These are phyloP conservation scores for Incurvaria masculella DNA, from an alignment of 2,888 invertebrate genomes.

Conservation along the genomic window DNA sequence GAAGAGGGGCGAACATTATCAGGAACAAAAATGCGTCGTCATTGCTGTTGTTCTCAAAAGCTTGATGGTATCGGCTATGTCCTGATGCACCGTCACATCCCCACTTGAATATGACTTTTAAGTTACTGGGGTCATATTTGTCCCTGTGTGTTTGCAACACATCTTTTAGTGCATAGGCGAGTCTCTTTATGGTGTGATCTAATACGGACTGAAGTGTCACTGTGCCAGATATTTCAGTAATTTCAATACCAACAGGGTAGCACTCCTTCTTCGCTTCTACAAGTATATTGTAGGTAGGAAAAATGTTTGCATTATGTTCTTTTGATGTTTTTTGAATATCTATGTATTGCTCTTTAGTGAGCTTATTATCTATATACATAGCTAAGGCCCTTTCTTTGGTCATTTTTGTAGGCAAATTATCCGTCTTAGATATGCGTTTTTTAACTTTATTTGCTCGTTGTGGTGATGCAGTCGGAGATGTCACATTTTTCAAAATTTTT, in stretches of 20 bases:
- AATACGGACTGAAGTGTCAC: neutral
- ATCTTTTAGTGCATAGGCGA: neutral
- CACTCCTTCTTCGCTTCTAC: neutral
- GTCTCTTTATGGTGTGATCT: neutral
- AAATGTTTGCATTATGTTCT: neutral
- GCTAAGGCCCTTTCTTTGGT: neutral
- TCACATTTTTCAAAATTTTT: neutral
- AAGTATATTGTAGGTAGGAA: neutral
- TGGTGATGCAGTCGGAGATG: neutral
- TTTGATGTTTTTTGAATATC: neutral
- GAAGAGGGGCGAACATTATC: neutral
- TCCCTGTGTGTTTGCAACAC: neutral
- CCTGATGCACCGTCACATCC: neutral
- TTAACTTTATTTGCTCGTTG: neutral
- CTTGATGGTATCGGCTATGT: neutral
- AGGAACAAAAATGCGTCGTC: neutral
- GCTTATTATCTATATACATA: neutral
- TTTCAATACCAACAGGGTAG: neutral
- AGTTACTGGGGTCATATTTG: neutral
- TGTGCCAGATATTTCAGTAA: neutral
- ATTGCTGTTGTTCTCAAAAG: neutral
- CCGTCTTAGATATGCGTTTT: neutral
- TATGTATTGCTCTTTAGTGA: neutral
- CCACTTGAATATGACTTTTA: neutral
- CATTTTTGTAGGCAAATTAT: neutral